Base-by-base conservation (phyloP, 2,797 vertebrate species). In the Hybognathus amarus region DNA sequence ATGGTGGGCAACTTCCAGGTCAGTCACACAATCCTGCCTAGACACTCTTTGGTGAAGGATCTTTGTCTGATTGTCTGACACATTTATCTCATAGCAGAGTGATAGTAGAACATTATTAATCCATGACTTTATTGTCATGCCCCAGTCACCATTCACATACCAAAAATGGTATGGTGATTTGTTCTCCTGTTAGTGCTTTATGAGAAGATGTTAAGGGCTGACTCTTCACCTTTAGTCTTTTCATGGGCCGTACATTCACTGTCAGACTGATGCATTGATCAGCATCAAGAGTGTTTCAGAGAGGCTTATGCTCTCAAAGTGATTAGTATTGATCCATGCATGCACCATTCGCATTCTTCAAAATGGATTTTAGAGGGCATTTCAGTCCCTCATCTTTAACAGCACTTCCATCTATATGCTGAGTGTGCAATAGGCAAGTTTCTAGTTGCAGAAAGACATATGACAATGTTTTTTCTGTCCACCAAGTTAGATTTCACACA, bases 1-100 rank as follows among this genome's bases (percentile, higher is more conserved):
- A 94, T 98, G 92, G 97, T 97, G 81, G 96, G 97, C 54, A 98
- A 97, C 93, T 98, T 98, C 89, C 97, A 98, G 96, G 97, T 97
- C 82, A 89, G 91, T 76, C 9, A 20, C 18, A 52, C 10, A 20
- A 69, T 45, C 59, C 27, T 71, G 27, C 10, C 22, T 45, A 9
- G 22, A 68, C 20, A 5, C 30, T n/a, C 20, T 67, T 9, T 13
- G 1, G 20, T 50, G n/a, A 1, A 73, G 61, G 36, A 69, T 79
- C 40, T 22, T 22, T 11, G 18, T 68, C 47, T 79, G 33, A 54
- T 69, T 33, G n/a, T 61, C 56, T 30, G 33, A 71, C 54, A 22
- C 33, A 10, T 30, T 40, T 79, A 27, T 27, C 33, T 42, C 27
- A 24, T 56, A 40, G 38, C 69, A 30, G 24, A 68, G 11, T 38